A percentile compares a stretch with the other conserved stretches of the same genome.
Conservation (phyloP, 2,888 invertebrate genomes). For the Pseudanteris insignis region DNA sequence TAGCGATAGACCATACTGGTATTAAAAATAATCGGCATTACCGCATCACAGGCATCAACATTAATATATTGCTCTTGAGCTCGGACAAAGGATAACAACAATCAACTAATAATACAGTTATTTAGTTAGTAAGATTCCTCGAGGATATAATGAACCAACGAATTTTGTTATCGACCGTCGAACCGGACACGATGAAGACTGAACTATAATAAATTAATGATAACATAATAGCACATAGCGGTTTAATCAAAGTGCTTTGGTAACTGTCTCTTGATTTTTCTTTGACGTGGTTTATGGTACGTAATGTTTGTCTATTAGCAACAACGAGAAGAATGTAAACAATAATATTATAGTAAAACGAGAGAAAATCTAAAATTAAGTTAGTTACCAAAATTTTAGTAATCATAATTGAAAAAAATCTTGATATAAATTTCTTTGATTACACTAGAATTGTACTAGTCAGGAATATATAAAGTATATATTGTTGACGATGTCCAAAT, state of each 20-base stretch:
- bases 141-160: constrained; percentile 13
- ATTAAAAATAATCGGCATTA: too few relatives aligned
- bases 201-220: constrained; percentile 35
- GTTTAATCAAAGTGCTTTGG: constrained; percentile 31
- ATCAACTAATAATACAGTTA: constrained; percentile 14
- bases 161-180: constrained; percentile 27
- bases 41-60: constrained; percentile 1
- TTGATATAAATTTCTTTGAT: too few relatives aligned
- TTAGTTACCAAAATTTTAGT: too few relatives aligned
- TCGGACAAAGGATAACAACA: constrained; percentile 13
- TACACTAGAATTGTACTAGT: too few relatives aligned
- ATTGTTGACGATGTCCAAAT: too few relatives aligned
- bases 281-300: constrained; percentile 33
- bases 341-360: too few relatives aligned
- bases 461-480: too few relatives aligned
- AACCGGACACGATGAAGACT: constrained; percentile 13
- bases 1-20: too few relatives aligned
- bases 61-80: constrained; percentile 6
- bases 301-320: too few relatives aligned
- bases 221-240: constrained; percentile 32
- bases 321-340: too few relatives aligned
- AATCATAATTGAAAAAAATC: too few relatives aligned
- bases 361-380: too few relatives aligned
- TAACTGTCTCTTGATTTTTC: constrained; percentile 24
- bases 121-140: constrained; percentile 19